phyloP scores from a whole-genome alignment of 2,797 vertebrate species.

The Poliocrania exsul region DNA sequence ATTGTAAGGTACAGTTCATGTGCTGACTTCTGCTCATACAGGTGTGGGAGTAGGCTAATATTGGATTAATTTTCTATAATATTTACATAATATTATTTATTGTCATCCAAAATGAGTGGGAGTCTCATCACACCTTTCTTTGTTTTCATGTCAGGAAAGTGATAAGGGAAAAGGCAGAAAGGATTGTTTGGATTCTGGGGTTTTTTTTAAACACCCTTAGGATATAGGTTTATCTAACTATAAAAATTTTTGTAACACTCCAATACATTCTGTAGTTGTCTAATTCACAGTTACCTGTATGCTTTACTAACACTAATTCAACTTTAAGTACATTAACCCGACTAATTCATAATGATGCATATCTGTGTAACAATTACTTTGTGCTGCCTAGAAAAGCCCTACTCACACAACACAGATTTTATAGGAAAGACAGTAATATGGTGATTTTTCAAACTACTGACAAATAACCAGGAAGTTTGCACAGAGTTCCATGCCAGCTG shows the following conservation, averaged over 20 bases:
- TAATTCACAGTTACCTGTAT: not conserved
- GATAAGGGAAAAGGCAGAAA: not conserved
- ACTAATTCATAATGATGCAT: not conserved
- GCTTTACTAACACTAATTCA: not conserved
- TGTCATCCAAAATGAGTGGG: not conserved
- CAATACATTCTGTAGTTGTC: not conserved
- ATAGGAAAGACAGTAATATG: fast-evolving
- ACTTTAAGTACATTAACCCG: not conserved
- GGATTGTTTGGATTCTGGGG: not conserved
- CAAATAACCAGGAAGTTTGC: not conserved
- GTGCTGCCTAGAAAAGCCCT: not conserved
- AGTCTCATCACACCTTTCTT: not conserved
- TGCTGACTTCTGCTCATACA: not conserved
- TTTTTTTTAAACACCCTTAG: not conserved
- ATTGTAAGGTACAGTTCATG: not conserved
- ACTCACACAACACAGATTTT: not conserved
- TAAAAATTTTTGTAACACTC: not conserved
- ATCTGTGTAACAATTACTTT: not conserved
- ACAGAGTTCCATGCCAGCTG: not conserved
- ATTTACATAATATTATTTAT: not conserved
- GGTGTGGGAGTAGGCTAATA: not conserved
- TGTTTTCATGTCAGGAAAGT: not conserved
- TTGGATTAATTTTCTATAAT: not conserved
- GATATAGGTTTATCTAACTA: not conserved
- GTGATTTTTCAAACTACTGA: not conserved